Evolutionary conservation across 2,888 invertebrate genomes (phyloP), one percentile per base, ranked within the genome.

Genomic region (Protonemura montana): DNA sequence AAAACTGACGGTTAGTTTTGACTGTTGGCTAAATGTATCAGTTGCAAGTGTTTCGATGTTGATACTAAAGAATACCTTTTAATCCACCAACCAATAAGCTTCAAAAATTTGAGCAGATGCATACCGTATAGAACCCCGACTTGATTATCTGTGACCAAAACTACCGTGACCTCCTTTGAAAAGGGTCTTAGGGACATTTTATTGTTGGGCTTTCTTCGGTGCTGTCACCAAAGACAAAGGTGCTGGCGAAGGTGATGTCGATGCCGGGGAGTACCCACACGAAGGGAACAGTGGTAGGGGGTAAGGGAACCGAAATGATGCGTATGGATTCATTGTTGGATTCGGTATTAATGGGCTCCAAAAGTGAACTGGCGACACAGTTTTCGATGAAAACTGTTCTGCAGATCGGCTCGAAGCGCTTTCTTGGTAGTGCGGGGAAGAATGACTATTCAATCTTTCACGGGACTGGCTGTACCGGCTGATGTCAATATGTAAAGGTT

Each of bases 351-450:
- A 82, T n/a, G 89, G 88, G 85, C 87, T 88, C 92, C 92, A 92
- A 89, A 92, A 92, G 87, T 91, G 90, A 26, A 90, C 88, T 6
- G 89, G 90, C 28, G 90, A 88, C 35, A 90, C 90, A 7, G 91
- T 90, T 85, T 90, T 87, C 29, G 88, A 87, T 13, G 87, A 85
- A 85, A 87, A 85, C 42, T 84, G 87, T 87, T 87, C 81, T 2
- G 80, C 80, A 0, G 85, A 82, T 16, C 82, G 86, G 82, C 35
- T 42, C 25, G 59, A 76, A 26, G 35, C 2, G 27, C 7, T 78
- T 7, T 78, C 26, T 78, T 78, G 78, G 78, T 78, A 78, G 10
- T 82, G 77, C n/a, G 81, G 76, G 6, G 86, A 21, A 30, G 81
- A 85, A 1, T 82, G 78, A 6, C 82, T 85, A 2, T 83, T 83